Evolutionary conservation across 2,888 invertebrate genomes (phyloP), one percentile per base, ranked within the genome.

Genomic region (Hydraecia micacea): DNA sequence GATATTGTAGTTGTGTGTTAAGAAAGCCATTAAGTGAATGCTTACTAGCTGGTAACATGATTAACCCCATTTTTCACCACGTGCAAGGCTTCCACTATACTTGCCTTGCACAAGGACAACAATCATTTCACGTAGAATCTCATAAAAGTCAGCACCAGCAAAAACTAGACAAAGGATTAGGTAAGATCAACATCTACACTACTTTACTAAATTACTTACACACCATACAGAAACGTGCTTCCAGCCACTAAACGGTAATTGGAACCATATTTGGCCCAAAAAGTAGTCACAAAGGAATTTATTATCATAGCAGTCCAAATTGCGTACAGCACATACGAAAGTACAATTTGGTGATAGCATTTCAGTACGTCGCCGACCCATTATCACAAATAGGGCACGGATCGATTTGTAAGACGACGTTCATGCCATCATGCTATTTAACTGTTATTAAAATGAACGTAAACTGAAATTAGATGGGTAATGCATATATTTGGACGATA

Each of bases 341-440:
- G 65, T 70, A 73, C 77, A 73, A 69, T 36, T 55, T 60, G 65
- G 49, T 73, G 36, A 36, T 69, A 73, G 1, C 39, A 68, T 70
- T 82, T 82, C 69, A 82, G 73, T 73, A 70, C 25, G 49, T 42
- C 42, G 28, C 0, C 52, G 65, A 72, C 55, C 74, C 49, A 79
- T 72, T 79, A 72, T 15, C 52, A 46, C 42, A 83, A 69, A 84
- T 73, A 49, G 80, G 21, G 5, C 80, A 74, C 32, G 68, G 32
- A 74, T 84, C 84, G 74, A 79, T 83, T 39, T n/a, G 46, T 36
- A 67, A 73, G 68, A 72, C 75, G 42, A 49, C 46, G 13, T 65
- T 69, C 81, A 66, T 80, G 84, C 70, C 81, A 66, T 21, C 60
- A 21, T 25, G 42, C 55, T 55, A 73, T 75, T 36, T 8, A 46